phyloP scores from a whole-genome alignment of 2,888 invertebrate genomes.

The Andrena hattorfiana region DNA sequence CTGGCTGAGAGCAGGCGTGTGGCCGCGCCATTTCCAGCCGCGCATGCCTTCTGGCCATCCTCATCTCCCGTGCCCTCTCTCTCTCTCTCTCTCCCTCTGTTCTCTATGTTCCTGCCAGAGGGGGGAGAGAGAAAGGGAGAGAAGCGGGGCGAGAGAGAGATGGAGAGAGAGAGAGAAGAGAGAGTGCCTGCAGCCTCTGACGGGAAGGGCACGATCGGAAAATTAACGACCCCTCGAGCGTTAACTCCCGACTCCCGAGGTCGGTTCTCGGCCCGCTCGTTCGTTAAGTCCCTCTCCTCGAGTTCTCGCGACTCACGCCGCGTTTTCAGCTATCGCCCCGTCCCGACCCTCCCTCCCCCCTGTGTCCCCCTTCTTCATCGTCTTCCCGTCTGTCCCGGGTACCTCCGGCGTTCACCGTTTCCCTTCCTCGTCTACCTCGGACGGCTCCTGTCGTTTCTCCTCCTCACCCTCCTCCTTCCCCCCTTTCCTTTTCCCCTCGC shows the following conservation, averaged over 20 bases:
- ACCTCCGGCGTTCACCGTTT: conserved; percentile 23
- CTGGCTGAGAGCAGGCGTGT: conserved; percentile 49
- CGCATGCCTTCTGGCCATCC: conserved; percentile 69
- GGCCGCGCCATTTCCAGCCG: conserved; percentile 71
- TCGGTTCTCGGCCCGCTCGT: conserved; percentile 71
- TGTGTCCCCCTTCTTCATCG: neutral
- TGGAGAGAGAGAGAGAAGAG: conserved; percentile 8
- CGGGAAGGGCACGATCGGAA: conserved; percentile 79
- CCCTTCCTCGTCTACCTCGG: conserved; percentile 1
- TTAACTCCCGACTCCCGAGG: conserved; percentile 74
- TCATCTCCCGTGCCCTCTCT: conserved; percentile 17
- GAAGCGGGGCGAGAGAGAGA: neutral
- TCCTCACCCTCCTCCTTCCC: neutral
- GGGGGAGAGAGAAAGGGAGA: neutral
- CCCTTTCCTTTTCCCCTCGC: conserved; percentile 9
- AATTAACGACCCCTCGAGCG: conserved; percentile 80
- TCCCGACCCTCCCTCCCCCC: conserved; percentile 18
- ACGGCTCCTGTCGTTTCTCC: conserved; percentile 6
- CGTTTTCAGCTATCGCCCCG: conserved; percentile 69
- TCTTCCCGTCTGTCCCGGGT: conserved; percentile 33
- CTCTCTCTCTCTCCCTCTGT: conserved; percentile 15
- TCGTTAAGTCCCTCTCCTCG: conserved; percentile 75
- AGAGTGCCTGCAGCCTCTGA: conserved; percentile 73
- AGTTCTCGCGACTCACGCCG: conserved; percentile 72
- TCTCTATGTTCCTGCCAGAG: neutral